Conservation (phyloP, 2,113 vertebrate species). For the Petromus typicus region DNA sequence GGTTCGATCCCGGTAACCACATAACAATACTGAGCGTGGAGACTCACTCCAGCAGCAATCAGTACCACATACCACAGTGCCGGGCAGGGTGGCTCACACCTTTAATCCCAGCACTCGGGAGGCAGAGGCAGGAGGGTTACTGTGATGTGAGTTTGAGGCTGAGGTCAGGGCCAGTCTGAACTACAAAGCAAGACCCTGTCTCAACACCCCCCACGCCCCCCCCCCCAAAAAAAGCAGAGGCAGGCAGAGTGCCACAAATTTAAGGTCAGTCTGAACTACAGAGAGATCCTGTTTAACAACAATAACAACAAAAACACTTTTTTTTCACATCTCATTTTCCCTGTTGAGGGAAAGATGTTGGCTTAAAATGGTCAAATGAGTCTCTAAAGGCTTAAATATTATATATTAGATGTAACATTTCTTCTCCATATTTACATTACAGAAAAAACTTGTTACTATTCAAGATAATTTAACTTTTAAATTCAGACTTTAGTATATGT, state of each 20-base stretch:
- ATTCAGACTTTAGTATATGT: neutral
- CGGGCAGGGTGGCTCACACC: too few relatives aligned
- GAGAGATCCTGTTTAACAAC: neutral
- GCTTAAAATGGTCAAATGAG: neutral
- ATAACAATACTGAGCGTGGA: too few relatives aligned
- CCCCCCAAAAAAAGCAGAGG: too few relatives aligned
- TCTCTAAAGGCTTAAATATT: neutral
- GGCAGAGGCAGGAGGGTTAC: too few relatives aligned
- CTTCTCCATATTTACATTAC: conserved; percentile 41
- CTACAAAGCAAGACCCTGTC: too few relatives aligned
- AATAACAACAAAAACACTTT: neutral
- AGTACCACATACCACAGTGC: too few relatives aligned
- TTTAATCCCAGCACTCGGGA: too few relatives aligned
- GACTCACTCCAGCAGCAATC: too few relatives aligned
- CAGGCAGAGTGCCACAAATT: neutral
- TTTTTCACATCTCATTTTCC: conserved; percentile 19
- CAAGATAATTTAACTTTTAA: conserved; percentile 66
- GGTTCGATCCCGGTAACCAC: too few relatives aligned
- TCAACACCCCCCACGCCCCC: too few relatives aligned
- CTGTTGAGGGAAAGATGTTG: neutral
- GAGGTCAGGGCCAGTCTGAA: too few relatives aligned
- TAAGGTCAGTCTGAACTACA: neutral
- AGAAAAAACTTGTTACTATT: conserved; percentile 66
- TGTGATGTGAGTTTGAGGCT: too few relatives aligned
- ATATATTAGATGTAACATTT: neutral